Evolutionary conservation across 2,888 invertebrate species (phyloP).

Genomic region (Eristalis tenax): DNA sequence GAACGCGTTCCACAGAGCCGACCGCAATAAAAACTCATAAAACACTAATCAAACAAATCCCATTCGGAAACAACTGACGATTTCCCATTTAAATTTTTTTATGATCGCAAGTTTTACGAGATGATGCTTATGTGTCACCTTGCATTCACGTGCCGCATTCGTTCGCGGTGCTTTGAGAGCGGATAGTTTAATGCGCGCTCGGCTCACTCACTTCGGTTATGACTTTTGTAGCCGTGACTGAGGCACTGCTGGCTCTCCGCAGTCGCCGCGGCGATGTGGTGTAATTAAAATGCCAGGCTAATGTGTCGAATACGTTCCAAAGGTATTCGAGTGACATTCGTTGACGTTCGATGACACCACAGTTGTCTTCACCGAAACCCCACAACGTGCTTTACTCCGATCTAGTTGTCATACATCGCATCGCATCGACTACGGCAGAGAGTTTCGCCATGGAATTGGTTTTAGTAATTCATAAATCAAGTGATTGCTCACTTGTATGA

Average conservation of each 20-base stretch:
- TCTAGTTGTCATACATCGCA: not conserved
- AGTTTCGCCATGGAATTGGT: slow-evolving; percentile 21
- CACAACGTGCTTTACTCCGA: slow-evolving; percentile 11
- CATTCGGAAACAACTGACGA: slow-evolving; percentile 49
- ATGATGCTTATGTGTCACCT: slow-evolving; percentile 57
- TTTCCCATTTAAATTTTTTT: slow-evolving; percentile 50
- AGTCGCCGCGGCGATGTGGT: not conserved
- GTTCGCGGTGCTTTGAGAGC: not conserved
- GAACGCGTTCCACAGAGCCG: slow-evolving; percentile 23
- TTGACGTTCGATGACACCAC: not conserved
- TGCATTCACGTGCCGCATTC: slow-evolving; percentile 50
- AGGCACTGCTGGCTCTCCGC: not conserved
- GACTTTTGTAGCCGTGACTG: slow-evolving; percentile 16
- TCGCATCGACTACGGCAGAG: slow-evolving; percentile 7
- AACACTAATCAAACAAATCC: slow-evolving; percentile 64
- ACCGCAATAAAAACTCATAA: slow-evolving; percentile 57
- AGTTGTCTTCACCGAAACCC: not conserved
- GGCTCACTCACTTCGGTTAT: slow-evolving; percentile 6
- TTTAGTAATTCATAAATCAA: slow-evolving; percentile 52
- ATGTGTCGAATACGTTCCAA: slow-evolving; percentile 20
- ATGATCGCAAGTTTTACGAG: slow-evolving; percentile 51
- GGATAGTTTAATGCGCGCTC: slow-evolving; percentile 6
- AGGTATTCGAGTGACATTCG: not conserved
- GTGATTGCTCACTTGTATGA: slow-evolving; percentile 37
- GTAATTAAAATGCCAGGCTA: slow-evolving; percentile 35